Conservation (phyloP, 2,113 vertebrate species). For the Tinamus guttatus region DNA sequence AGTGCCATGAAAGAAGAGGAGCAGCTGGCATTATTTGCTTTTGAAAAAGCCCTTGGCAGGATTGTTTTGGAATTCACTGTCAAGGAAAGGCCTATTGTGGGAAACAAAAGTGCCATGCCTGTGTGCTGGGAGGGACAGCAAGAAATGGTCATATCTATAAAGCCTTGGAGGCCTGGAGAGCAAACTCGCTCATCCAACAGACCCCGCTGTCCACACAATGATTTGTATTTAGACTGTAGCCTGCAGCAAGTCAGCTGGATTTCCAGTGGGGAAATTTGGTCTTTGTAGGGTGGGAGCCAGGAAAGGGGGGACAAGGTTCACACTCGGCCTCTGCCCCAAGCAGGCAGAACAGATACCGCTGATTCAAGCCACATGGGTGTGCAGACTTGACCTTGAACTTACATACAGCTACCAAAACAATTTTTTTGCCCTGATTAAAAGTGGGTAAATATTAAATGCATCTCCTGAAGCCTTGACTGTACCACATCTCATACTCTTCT, state of each 20-base stretch:
- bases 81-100: not conserved
- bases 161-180: not conserved
- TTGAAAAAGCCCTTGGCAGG: not conserved
- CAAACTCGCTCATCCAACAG: not conserved
- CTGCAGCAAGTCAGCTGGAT: not conserved
- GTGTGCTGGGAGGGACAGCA: not conserved
- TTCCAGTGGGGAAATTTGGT: not conserved
- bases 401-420: not conserved
- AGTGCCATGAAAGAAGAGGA: not conserved
- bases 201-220: not conserved
- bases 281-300: not conserved
- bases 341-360: not conserved
- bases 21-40: not conserved
- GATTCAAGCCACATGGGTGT: not conserved
- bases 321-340: not conserved
- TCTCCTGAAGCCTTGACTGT: not conserved
- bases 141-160: not conserved
- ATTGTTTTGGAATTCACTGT: not conserved
- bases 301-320: not conserved
- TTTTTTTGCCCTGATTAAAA: not conserved
- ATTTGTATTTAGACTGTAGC: not conserved
- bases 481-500: not conserved
- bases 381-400: not conserved
- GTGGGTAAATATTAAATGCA: not conserved
- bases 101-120: not conserved